Evolutionary conservation across 2,113 vertebrate genomes (phyloP), one percentile per base, ranked within the genome.

Genomic region (Heterotilapia buettikoferi): DNA sequence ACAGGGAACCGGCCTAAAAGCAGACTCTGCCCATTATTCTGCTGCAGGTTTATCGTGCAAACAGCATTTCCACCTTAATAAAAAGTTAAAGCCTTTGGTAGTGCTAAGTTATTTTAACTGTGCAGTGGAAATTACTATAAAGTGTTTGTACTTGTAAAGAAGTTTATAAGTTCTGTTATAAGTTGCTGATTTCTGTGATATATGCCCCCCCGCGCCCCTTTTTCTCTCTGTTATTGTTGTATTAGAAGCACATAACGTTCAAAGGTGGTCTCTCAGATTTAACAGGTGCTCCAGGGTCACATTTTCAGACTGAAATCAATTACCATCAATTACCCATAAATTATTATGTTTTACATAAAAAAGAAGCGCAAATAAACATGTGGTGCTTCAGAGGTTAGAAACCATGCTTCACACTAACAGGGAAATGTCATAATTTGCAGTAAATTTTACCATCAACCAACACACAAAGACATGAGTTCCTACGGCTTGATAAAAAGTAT

Each of bases 131-230:
- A 54, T 54, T 52, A 54, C 5, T n/a, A 31, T 54, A 33, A 80
- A 54, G 47, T 38, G 52, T 53, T 54, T 80, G 7, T 53, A 53
- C 47, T 54, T 50, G 19, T 52, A 80, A 52, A 36, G 31, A 40
- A 56, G 3, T n/a, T 66, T 3, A 10, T 16, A 14, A 6, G 57
- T 33, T 61, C 19, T 33, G 1, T 66, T 82, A 7, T 36, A 59
- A 79, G 33, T 56, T 33, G 19, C 31, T 50, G 40, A 78, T 79
- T 53, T 10, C 19, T 56, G 31, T 83, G 5, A 59, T 82, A 59
- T 57, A 4, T 31, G n/a, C 2, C 3, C 12, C 13, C 16, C 5
- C 1, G 3, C 24, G 0, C 31, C 38, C 1, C 3, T 0, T 6
- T 45, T 29, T 76, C 68, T 26, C 14, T 45, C 40, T 54, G 18